Base-by-base conservation (phyloP, 2,113 vertebrate species). In the Sylvicapra grimmia region DNA sequence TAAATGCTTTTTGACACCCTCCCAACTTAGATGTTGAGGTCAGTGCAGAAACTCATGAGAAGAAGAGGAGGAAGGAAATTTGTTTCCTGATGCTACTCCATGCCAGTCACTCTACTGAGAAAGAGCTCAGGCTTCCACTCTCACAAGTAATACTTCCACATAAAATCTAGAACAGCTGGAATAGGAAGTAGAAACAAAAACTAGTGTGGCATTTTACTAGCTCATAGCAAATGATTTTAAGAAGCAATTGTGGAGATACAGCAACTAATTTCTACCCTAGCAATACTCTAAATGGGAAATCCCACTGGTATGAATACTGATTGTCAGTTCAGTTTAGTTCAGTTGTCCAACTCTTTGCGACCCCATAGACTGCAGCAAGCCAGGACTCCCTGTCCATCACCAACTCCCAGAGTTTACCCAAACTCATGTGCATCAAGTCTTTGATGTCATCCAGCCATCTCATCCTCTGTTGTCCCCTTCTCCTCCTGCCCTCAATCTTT, bases 201-300 rank as follows among this genome's bases (percentile, higher is more conserved):
- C 59, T 5, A 56, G 58, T 19, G 8, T 1, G 29, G 80, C 49
- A 90, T 89, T 95, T 94, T n/a, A 68, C 89, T 40, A 53, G 90
- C 49, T 94, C 92, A 77, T 47, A 93, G 59, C 88, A 98, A 96
- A 65, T 31, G 90, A 79, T 92, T 90, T 92, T 56, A 95, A 98
- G 90, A 97, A 95, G 86, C 51, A 97, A 94, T 86, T 88, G 82
- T 14, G 53, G 93, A 80, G 59, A 85, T 4, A 36, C 0, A 86
- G 86, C 47, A 72, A 95, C 61, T 63, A 83, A 93, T 93, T 86
- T 83, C 49, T 77, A 77, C 29, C 59, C 68, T n/a, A 61, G 59
- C 21, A 31, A 21, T 63, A 79, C 72, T 94, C 82, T 89, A 72
- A 83, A 85, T 79, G 89, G 91, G 83, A 94, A 97, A 86, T 85